Evolutionary conservation across 2,113 vertebrate species (phyloP).

Genomic region (Sterrhoptilus dennistouni): DNA sequence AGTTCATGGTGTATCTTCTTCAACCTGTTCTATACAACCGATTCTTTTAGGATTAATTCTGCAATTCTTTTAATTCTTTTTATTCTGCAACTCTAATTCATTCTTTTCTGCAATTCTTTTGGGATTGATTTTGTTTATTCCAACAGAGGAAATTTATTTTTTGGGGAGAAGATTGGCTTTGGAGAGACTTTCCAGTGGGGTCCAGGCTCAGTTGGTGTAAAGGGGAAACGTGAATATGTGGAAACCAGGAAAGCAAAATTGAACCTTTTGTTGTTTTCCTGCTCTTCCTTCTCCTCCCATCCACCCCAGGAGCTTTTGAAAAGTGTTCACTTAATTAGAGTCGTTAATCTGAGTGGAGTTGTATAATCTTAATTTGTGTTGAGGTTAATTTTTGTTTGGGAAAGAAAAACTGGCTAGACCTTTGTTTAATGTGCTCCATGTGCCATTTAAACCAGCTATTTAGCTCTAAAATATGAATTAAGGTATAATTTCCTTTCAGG

Average conservation of each 20-base stretch:
- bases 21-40: no score
- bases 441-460: not conserved
- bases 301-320: not conserved
- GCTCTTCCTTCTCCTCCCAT: not conserved
- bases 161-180: no score
- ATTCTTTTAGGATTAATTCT: not conserved
- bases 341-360: not conserved
- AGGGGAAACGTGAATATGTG: rapidly evolving
- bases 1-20: no score
- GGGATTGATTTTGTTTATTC: not conserved
- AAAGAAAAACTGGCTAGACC: not conserved
- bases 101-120: not conserved
- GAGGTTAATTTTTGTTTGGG: conserved; percentile 19
- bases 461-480: not conserved
- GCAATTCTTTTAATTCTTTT: no score
- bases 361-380: not conserved
- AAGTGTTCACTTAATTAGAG: not conserved
- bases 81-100: no score
- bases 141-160: not conserved
- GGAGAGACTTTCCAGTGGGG: not conserved
- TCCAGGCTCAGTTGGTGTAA: not conserved
- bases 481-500: conserved; percentile 9
- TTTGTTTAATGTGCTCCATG: not conserved
- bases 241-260: not conserved
- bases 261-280: not conserved